phyloP scores from a whole-genome alignment of 2,888 invertebrate genomes.

The Pycnomerus fuliginosus region DNA sequence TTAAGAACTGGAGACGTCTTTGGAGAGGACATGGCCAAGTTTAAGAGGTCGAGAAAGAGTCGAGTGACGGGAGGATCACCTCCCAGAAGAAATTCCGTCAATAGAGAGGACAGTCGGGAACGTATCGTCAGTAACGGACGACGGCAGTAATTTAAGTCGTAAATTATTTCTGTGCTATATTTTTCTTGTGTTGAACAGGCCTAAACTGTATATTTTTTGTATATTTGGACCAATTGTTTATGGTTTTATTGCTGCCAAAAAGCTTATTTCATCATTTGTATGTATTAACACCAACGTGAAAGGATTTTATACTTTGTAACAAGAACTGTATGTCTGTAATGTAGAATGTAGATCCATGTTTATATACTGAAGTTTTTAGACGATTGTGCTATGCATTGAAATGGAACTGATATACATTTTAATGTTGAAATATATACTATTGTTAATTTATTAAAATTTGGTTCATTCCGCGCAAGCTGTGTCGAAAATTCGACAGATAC shows the following conservation, averaged over 20 bases:
- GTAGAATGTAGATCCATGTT: conserved; percentile 40
- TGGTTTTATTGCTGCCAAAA: conserved; percentile 19
- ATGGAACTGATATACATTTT: conserved; percentile 47
- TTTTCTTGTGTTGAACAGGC: background rate
- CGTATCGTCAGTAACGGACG: conserved; percentile 55
- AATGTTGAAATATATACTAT: conserved; percentile 49
- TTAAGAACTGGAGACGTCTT: conserved; percentile 92
- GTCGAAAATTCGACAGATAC: background rate
- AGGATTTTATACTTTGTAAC: conserved; percentile 33
- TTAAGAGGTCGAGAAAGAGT: conserved; percentile 74
- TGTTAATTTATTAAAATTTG: conserved; percentile 35
- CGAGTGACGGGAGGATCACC: conserved; percentile 63
- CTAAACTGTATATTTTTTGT: conserved; percentile 20
- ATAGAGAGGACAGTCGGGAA: conserved; percentile 70
- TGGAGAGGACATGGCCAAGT: conserved; percentile 93
- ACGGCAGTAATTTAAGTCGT: conserved; percentile 42
- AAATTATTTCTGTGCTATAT: background rate
- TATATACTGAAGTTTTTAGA: conserved; percentile 30
- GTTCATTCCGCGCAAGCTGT: too few species aligned
- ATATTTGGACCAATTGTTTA: conserved; percentile 28
- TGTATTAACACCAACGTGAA: conserved; percentile 34
- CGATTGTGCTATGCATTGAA: conserved; percentile 39
- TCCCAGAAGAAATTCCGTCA: conserved; percentile 61
- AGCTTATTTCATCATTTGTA: conserved; percentile 29
- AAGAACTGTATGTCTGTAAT: conserved; percentile 45